These are phyloP conservation scores for Pipistrellus pygmaeus DNA, from an alignment of 2,797 vertebrate species.

Conservation along the genomic window DNA sequence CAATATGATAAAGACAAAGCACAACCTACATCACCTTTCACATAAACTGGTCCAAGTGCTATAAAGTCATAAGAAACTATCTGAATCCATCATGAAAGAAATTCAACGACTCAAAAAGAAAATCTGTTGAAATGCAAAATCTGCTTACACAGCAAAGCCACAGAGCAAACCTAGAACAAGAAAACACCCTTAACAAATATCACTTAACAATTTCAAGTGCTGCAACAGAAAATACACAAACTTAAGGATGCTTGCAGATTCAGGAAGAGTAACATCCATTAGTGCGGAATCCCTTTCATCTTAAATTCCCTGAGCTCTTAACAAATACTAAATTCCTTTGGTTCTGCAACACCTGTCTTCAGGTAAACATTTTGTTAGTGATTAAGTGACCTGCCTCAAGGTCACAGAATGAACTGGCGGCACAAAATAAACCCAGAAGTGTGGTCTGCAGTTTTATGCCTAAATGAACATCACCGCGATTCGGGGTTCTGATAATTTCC, in stretches of 20 bases:
- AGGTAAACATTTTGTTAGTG: slow-evolving; percentile 54
- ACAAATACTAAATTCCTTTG: slow-evolving; percentile 61
- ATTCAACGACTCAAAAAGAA: slow-evolving; percentile 16
- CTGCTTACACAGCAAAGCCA: slow-evolving; percentile 57
- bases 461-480: neutral
- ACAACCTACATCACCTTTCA: slow-evolving; percentile 15
- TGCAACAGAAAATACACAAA: slow-evolving; percentile 41
- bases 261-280: slow-evolving; percentile 5
- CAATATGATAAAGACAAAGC: neutral
- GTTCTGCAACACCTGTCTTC: slow-evolving; percentile 51
- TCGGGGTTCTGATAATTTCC: slow-evolving; percentile 20
- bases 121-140: slow-evolving; percentile 55
- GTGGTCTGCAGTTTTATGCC: slow-evolving; percentile 10
- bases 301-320: slow-evolving; percentile 39
- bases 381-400: slow-evolving; percentile 73
- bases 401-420: slow-evolving; percentile 68
- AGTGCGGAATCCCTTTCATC: neutral
- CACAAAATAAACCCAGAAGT: slow-evolving; percentile 51
- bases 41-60: neutral
- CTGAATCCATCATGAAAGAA: slow-evolving; percentile 27
- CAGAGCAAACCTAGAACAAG: neutral
- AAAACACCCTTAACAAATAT: slow-evolving; percentile 51
- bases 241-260: neutral
- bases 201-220: slow-evolving; percentile 45
- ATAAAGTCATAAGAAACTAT: neutral